These are phyloP conservation scores for Diceros bicornis DNA, from an alignment of 2,797 vertebrate species.

Conservation along the genomic window DNA sequence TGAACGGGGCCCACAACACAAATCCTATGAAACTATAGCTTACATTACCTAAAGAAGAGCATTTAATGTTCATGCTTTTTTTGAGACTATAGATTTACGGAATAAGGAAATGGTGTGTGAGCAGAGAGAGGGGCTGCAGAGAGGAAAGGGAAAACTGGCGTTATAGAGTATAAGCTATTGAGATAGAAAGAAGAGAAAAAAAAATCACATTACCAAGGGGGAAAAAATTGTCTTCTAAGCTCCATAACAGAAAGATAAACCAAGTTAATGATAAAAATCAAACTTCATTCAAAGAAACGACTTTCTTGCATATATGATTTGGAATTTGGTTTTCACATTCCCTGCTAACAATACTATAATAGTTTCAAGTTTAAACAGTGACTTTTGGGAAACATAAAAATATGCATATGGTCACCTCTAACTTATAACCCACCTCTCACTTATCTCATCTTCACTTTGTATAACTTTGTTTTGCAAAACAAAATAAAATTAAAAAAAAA, in stretches of 20 bases:
- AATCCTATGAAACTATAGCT: background rate
- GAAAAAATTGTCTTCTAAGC: background rate
- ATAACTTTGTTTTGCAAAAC: slow-evolving; percentile 7
- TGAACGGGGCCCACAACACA: background rate
- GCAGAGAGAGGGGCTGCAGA: background rate
- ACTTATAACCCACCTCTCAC: background rate
- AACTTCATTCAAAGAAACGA: background rate
- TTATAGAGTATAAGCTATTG: background rate
- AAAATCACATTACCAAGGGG: background rate
- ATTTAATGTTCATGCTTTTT: background rate
- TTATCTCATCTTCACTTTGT: background rate
- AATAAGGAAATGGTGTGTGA: background rate
- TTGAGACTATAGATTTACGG: background rate
- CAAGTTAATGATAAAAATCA: slow-evolving; percentile 56
- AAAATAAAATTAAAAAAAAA: slow-evolving; percentile 20
- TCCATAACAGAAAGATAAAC: background rate
- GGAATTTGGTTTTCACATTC: background rate
- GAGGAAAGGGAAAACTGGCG: background rate
- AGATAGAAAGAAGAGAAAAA: background rate
- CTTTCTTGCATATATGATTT: background rate
- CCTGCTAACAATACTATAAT: background rate
- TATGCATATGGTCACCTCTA: background rate
- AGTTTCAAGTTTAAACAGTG: slow-evolving; percentile 35
- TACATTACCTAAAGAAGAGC: background rate
- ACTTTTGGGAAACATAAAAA: background rate